Evolutionary conservation across 2,113 vertebrate genomes (phyloP).

Genomic region (Panurus biarmicus): DNA sequence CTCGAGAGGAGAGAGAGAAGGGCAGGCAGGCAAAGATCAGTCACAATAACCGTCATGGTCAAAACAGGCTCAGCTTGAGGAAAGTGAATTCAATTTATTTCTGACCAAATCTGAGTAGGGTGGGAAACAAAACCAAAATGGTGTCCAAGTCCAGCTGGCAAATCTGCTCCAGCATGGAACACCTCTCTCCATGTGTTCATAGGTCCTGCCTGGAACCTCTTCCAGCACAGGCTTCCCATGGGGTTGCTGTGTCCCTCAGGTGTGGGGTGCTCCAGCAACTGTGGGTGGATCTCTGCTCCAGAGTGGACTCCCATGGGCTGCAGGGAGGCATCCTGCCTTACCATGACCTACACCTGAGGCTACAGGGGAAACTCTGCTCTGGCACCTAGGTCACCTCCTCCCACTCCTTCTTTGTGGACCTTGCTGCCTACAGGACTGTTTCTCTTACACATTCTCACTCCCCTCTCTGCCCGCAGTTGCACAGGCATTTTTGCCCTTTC

Average conservation of each 20-base stretch:
- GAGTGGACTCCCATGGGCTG: neutral
- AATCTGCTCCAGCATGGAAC: neutral
- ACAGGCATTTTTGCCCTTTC: rapidly evolving
- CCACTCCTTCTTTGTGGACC: neutral
- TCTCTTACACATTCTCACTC: neutral
- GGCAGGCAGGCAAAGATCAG: neutral
- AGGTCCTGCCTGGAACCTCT: neutral
- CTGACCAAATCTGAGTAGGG: neutral
- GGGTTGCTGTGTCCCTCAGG: neutral
- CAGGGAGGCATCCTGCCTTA: neutral
- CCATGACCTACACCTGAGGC: neutral
- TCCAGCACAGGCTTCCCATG: neutral
- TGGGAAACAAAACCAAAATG: neutral
- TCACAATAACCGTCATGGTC: neutral
- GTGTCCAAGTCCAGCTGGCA: neutral
- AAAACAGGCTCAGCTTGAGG: neutral
- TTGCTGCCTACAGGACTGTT: neutral
- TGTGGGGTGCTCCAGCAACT: neutral
- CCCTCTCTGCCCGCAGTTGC: neutral
- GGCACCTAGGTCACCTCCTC: neutral
- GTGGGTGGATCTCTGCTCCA: neutral
- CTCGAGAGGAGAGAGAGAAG: neutral
- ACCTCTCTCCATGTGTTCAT: too few relatives aligned
- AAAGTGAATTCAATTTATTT: neutral
- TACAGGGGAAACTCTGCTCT: neutral